phyloP scores from a whole-genome alignment of 1,140 invertebrate genomes.

The Campodea augens region DNA sequence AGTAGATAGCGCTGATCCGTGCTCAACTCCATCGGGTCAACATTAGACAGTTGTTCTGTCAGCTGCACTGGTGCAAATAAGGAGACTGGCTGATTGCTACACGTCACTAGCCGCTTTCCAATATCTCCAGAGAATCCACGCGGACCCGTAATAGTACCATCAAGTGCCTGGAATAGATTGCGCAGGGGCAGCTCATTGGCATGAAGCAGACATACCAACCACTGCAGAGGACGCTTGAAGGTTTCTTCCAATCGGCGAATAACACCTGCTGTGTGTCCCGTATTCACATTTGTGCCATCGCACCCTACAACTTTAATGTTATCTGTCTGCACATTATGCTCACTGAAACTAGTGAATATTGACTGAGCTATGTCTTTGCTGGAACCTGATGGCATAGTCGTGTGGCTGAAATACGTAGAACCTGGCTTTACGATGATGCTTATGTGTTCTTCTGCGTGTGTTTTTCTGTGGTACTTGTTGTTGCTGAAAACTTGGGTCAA shows the following conservation, averaged over 20 bases:
- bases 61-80: not conserved
- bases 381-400: not conserved
- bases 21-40: no score
- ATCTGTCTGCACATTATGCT: not conserved
- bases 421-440: conserved; percentile 4
- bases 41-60: not conserved
- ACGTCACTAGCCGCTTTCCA: conserved; percentile 7
- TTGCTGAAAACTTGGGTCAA: not conserved
- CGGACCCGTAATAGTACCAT: conserved; percentile 5
- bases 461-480: conserved; percentile 3
- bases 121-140: conserved; percentile 4
- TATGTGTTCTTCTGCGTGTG: conserved; percentile 6
- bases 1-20: no score
- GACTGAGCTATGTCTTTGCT: not conserved
- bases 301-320: conserved; percentile 4
- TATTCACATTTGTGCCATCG: conserved; percentile 8
- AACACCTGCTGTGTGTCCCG: conserved; percentile 7
- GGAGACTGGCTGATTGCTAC: conserved; percentile 5
- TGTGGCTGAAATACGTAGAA: conserved; percentile 4
- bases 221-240: conserved; percentile 3
- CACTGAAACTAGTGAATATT: not conserved
- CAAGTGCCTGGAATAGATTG: conserved; percentile 5
- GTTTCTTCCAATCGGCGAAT: conserved; percentile 5
- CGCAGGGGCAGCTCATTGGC: conserved; percentile 5
- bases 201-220: conserved; percentile 4